Evolutionary conservation across 2,113 vertebrate species (phyloP).

Genomic region (Polypterus bichir): DNA sequence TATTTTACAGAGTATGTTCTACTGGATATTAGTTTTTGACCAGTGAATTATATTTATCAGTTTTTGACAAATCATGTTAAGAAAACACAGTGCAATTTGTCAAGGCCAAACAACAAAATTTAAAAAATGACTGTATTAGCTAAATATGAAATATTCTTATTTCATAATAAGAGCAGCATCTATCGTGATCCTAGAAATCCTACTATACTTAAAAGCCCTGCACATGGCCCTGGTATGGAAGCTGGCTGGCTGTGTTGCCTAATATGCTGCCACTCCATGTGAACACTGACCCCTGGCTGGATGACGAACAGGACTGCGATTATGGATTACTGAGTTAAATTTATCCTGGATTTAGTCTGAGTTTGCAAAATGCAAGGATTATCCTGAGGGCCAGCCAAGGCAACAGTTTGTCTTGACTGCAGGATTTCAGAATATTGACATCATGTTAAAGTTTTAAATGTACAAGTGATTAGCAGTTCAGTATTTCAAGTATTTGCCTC

Average conservation of each 20-base stretch:
- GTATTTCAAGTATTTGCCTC: background rate
- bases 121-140: no score
- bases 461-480: background rate
- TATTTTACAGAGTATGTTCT: no score
- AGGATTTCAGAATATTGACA: slow-evolving; percentile 23
- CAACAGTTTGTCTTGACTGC: slow-evolving; percentile 24
- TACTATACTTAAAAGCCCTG: no score
- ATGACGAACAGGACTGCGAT: slow-evolving; percentile 16
- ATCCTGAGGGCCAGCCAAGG: slow-evolving; percentile 34
- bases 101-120: no score
- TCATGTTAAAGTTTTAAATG: slow-evolving; percentile 2
- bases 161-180: no score
- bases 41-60: no score
- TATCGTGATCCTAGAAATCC: no score
- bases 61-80: no score
- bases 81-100: no score
- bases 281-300: slow-evolving; percentile 3
- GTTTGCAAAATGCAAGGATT: slow-evolving; percentile 52
- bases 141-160: no score
- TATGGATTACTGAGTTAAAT: slow-evolving; percentile 55
- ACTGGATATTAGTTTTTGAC: no score
- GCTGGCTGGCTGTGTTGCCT: no score
- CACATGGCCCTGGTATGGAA: background rate
- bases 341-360: slow-evolving; percentile 51
- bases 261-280: background rate